Evolutionary conservation across 1,140 invertebrate species (phyloP).

Genomic region (Drosophila hydei): DNA sequence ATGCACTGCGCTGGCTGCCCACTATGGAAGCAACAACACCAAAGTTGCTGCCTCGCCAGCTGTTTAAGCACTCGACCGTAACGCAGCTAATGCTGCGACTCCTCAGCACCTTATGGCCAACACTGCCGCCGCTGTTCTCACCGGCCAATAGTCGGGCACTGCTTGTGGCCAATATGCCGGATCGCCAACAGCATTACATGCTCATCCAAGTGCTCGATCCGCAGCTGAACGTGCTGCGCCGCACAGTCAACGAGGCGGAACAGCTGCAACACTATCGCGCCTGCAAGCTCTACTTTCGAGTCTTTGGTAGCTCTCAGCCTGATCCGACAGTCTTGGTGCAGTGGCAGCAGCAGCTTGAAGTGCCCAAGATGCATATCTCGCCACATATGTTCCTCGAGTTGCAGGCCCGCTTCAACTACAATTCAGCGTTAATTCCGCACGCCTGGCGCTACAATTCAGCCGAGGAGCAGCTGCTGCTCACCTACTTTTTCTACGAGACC

Average conservation of each 20-base stretch:
- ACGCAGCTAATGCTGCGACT: conserved; percentile 55
- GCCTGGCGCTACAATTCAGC: conserved; percentile 39
- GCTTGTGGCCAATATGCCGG: conserved; percentile 49
- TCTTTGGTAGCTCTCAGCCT: conserved; percentile 11
- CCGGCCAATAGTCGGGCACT: conserved; percentile 46
- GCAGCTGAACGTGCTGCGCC: conserved; percentile 58
- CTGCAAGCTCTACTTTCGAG: conserved; percentile 58
- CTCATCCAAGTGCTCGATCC: conserved; percentile 69
- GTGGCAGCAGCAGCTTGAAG: conserved; percentile 52
- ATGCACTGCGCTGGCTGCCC: conserved; percentile 49
- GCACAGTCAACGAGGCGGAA: conserved; percentile 1
- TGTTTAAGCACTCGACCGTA: conserved; percentile 52
- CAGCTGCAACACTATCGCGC: conserved; percentile 43
- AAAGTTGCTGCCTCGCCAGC: conserved; percentile 16
- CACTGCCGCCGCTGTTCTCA: conserved; percentile 27
- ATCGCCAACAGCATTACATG: conserved; percentile 52
- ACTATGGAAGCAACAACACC: too few species aligned
- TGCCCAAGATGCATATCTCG: conserved; percentile 64
- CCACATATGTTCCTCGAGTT: conserved; percentile 51
- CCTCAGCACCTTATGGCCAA: conserved; percentile 47
- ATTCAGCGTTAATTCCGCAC: conserved; percentile 37
- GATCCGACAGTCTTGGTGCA: conserved; percentile 14
- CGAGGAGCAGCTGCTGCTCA: conserved; percentile 48
- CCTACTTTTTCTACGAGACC: conserved; percentile 63
- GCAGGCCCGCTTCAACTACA: conserved; percentile 22